phyloP scores from a whole-genome alignment of 2,888 invertebrate genomes.

The Cantharis rustica region DNA sequence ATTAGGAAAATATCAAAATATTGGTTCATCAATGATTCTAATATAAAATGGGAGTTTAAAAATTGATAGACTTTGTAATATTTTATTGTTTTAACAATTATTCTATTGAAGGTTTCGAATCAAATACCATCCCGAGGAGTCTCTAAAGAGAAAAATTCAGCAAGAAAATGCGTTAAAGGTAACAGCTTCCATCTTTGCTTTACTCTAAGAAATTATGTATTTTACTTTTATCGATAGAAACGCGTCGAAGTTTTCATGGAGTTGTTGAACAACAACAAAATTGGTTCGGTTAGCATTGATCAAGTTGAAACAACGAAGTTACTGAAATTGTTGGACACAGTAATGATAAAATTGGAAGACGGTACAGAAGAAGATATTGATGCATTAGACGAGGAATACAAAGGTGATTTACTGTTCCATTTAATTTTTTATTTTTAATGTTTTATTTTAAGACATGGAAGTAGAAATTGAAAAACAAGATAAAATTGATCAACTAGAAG shows the following conservation, averaged over 20 bases:
- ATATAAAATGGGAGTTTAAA: neutral
- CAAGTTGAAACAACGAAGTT: slow-evolving; percentile 81
- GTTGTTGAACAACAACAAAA: slow-evolving; percentile 72
- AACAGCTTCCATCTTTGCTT: slow-evolving; percentile 35
- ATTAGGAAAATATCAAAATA: too few species aligned
- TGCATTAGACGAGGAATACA: slow-evolving; percentile 72
- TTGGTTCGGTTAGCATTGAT: slow-evolving; percentile 83
- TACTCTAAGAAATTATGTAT: neutral
- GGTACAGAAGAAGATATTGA: slow-evolving; percentile 87
- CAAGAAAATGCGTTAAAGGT: slow-evolving; percentile 82
- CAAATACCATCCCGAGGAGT: slow-evolving; percentile 98
- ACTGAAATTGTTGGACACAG: slow-evolving; percentile 89
- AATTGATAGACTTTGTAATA: neutral
- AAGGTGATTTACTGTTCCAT: slow-evolving; percentile 43
- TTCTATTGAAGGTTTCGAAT: slow-evolving; percentile 87
- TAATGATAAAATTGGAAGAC: slow-evolving; percentile 95
- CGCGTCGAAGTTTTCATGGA: slow-evolving; percentile 89
- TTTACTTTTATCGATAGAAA: slow-evolving; percentile 62
- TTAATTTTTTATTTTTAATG: neutral
- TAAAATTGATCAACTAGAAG: slow-evolving; percentile 23
- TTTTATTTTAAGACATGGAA: slow-evolving; percentile 35
- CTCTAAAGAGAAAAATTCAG: slow-evolving; percentile 86
- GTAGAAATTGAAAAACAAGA: slow-evolving; percentile 44
- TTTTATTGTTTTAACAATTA: neutral
- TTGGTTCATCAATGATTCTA: neutral